A percentile compares a stretch with the other conserved stretches of the same genome.
Conservation (phyloP, 2,888 invertebrate genomes). For the Xestoiulus laeticollis region DNA sequence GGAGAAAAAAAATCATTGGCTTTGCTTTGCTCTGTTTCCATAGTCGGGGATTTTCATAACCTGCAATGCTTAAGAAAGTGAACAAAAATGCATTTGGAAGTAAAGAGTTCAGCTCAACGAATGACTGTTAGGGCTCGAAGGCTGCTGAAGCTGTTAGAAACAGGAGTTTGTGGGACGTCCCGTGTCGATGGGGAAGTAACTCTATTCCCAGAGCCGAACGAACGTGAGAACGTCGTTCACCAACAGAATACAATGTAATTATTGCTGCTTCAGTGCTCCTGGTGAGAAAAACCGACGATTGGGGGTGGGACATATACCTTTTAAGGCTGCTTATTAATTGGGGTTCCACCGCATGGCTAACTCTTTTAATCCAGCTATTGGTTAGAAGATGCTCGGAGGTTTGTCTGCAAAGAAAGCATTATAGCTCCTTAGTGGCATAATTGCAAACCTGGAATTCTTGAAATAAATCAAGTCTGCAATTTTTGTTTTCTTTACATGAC, state of each 20-base stretch:
- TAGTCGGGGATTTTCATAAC: conserved; percentile 23
- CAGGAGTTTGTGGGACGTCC: conserved; percentile 51
- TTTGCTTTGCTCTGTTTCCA: conserved; percentile 45
- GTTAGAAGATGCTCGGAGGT: conserved; percentile 22
- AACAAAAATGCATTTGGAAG: conserved; percentile 32
- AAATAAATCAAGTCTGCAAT: conserved; percentile 4
- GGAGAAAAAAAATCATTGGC: neutral
- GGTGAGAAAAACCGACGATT: conserved; percentile 51
- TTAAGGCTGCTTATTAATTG: conserved; percentile 47
- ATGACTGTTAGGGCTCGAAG: conserved; percentile 30
- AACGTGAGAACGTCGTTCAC: conserved; percentile 52
- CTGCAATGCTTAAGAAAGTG: conserved; percentile 41
- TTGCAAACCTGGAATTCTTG: neutral
- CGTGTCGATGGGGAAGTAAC: conserved; percentile 53
- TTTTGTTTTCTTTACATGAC: neutral
- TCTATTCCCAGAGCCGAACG: conserved; percentile 47
- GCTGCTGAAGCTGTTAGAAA: conserved; percentile 17
- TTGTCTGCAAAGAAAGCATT: neutral
- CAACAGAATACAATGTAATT: conserved; percentile 53
- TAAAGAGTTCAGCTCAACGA: conserved; percentile 12
- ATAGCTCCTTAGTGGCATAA: conserved; percentile 23
- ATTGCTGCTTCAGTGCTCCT: conserved; percentile 53
- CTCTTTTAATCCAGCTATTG: conserved; percentile 48
- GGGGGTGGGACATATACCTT: conserved; percentile 44
- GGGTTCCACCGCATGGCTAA: conserved; percentile 43